Evolutionary conservation across 2,888 invertebrate species (phyloP), one percentile per base, ranked within the genome.

Genomic region (Eupithecia pulchellata): DNA sequence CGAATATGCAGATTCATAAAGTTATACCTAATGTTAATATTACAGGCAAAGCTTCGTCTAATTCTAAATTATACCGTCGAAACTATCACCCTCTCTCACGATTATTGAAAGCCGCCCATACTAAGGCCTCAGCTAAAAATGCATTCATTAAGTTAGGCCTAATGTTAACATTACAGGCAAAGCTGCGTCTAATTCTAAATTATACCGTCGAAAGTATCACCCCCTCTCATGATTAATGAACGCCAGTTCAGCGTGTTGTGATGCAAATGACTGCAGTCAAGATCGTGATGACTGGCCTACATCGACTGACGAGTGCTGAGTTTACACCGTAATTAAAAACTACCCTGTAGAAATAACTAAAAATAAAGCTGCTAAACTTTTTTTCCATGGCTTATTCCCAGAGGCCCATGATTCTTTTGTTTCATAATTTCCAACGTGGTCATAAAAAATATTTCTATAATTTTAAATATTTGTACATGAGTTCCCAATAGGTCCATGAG

Each of bases 241-340:
- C 77, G 82, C 78, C 80, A 79, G 78, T 81, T 82, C 79, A 76
- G 82, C 82, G 72, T 84, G 85, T 86, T 87, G 85, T 84, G 84
- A 88, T 88, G 88, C 86, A 87, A 87, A 88, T 87, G 85, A 84
- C 86, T 83, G 79, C 80, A 84, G 83, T 83, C 85, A 81, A 81
- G 82, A 77, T 78, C 75, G 78, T 83, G 84, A 85, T 87, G 85
- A 87, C 87, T 85, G 83, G 77, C 80, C 83, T 82, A 80, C 77
- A 84, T 82, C 81, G 73, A 78, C 69, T 78, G 78, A 78, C 73
- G 74, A 72, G 64, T 72, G 62, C 67, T 77, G 65, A 55, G 63
- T 60, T 84, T 73, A 82, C 83, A 86, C 85, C 78, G 78, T 65
- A 64, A 58, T 36, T 57, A 47, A 64, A 64, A 30, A 47, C 27